Conservation (phyloP, 2,113 vertebrate species). For the Phainopepla nitens region DNA sequence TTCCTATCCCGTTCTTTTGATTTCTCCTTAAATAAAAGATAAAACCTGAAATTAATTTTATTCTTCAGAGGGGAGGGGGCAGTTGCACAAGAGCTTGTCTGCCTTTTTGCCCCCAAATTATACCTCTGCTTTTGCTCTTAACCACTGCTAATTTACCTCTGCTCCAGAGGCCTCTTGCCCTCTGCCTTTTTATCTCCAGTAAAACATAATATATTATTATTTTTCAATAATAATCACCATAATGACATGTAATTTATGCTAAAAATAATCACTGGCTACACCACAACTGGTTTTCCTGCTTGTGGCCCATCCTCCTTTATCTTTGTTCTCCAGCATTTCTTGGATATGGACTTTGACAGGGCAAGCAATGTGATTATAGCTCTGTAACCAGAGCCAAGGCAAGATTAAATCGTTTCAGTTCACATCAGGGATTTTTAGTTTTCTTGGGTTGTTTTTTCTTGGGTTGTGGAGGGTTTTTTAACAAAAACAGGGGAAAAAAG, state of each 20-base stretch:
- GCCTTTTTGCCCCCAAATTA: constrained; percentile 6
- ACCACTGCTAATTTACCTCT: background rate
- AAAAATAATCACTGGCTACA: background rate
- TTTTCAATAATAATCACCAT: background rate
- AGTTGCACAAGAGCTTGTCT: background rate
- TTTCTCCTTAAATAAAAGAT: constrained; percentile 72
- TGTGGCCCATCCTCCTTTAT: background rate
- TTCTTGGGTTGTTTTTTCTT: background rate
- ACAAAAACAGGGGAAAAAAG: background rate
- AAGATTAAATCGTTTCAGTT: background rate
- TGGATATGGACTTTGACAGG: background rate
- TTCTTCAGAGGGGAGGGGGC: constrained; percentile 12
- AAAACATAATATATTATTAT: background rate
- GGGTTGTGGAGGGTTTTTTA: background rate
- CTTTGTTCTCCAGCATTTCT: background rate
- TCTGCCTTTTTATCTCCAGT: background rate
- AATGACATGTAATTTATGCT: background rate
- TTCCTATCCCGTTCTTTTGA: constrained; percentile 61
- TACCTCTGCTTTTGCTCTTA: background rate
- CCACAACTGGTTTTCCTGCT: background rate
- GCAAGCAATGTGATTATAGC: background rate
- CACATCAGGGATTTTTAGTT: background rate
- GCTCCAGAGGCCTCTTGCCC: background rate
- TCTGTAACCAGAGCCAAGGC: background rate
- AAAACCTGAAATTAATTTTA: constrained; percentile 64